These are phyloP conservation scores for Aspidiotus rigidus DNA, from an alignment of 2,888 invertebrate genomes.

Conservation along the genomic window DNA sequence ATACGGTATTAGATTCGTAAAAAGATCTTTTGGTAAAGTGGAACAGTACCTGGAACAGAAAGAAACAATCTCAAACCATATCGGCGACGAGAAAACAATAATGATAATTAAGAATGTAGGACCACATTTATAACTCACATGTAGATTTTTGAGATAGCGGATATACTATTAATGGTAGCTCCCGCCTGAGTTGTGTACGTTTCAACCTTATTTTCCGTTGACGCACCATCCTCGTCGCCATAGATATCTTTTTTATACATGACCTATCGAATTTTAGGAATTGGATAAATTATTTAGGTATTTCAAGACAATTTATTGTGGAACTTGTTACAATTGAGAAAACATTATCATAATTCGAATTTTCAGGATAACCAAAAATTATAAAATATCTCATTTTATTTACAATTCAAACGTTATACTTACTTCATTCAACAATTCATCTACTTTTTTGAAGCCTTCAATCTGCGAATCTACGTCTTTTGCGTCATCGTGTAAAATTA, in stretches of 20 bases:
- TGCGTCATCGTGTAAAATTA: conserved; percentile 35
- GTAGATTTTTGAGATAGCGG: conserved; percentile 7
- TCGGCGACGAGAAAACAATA: neutral
- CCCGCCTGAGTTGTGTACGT: conserved; percentile 8
- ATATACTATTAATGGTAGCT: neutral
- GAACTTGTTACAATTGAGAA: too few species aligned
- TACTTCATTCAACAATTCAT: too few species aligned
- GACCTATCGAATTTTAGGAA: neutral
- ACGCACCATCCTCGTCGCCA: neutral
- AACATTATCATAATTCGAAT: too few species aligned
- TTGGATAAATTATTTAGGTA: too few species aligned
- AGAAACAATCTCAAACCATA: neutral
- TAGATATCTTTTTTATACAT: conserved; percentile 10
- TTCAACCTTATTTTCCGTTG: neutral
- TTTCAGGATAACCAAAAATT: too few species aligned
- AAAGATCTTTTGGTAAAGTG: conserved; percentile 67
- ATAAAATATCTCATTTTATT: too few species aligned
- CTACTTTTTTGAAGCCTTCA: too few species aligned
- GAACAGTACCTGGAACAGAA: conserved; percentile 59
- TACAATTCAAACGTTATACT: too few species aligned
- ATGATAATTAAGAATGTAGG: neutral
- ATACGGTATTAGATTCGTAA: conserved; percentile 55
- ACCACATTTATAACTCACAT: neutral
- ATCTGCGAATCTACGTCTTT: too few species aligned
- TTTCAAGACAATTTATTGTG: too few species aligned